These are phyloP conservation scores for Drosophila kuntzei DNA, from an alignment of 2,888 invertebrate species.

Conservation along the genomic window DNA sequence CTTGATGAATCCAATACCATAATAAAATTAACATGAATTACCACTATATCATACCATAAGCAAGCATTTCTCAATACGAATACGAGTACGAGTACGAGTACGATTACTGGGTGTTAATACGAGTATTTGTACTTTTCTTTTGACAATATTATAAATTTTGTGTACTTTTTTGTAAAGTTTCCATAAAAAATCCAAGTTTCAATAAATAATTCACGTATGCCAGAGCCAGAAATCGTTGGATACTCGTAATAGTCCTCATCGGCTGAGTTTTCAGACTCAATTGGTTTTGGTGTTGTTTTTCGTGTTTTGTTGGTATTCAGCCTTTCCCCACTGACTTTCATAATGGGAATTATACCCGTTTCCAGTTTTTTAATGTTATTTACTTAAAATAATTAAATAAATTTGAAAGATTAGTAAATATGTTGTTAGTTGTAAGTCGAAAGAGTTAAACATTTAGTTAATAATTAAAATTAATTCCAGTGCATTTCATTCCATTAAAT, in stretches of 20 bases:
- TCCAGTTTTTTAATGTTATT: slow-evolving; percentile 42
- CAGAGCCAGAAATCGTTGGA: slow-evolving; percentile 23
- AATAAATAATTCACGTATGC: slow-evolving; percentile 52
- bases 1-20: slow-evolving; percentile 4
- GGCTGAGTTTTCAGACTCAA: slow-evolving; percentile 8
- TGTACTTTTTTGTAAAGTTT: slow-evolving; percentile 46
- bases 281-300: slow-evolving; percentile 37
- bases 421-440: slow-evolving; percentile 5
- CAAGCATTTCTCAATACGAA: slow-evolving; percentile 14
- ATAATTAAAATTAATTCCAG: background rate
- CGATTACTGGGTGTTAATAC: slow-evolving; percentile 15
- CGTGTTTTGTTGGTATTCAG: slow-evolving; percentile 38
- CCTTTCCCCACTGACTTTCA: slow-evolving; percentile 60
- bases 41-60: slow-evolving; percentile 7
- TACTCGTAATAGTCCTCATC: slow-evolving; percentile 19
- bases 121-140: background rate
- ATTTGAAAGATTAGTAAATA: slow-evolving; percentile 18
- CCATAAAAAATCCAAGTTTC: slow-evolving; percentile 59
- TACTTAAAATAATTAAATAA: slow-evolving; percentile 47
- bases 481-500: background rate
- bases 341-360: slow-evolving; percentile 52
- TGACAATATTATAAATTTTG: slow-evolving; percentile 13
- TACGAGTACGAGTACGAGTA: slow-evolving; percentile 13
- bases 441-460: background rate
- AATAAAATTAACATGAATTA: background rate